These are phyloP conservation scores for Fulmarus glacialis DNA, from an alignment of 2,113 vertebrate genomes.

Conservation along the genomic window DNA sequence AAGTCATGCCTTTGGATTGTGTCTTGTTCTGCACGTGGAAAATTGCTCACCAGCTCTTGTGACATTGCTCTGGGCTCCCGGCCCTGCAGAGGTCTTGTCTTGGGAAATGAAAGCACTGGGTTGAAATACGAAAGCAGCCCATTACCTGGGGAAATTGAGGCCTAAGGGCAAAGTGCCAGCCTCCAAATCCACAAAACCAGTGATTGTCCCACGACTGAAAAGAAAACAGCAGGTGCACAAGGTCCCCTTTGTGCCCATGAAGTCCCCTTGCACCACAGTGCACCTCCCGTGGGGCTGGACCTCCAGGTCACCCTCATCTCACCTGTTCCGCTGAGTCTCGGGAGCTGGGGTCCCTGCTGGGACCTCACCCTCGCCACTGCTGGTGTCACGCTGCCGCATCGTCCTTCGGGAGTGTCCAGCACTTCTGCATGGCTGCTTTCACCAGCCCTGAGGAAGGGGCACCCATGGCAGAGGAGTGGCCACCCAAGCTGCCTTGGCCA, in stretches of 20 bases:
- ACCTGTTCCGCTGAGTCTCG: rapidly evolving
- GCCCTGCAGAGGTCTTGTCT: not conserved
- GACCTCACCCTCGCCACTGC: rapidly evolving
- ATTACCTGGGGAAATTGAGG: not conserved
- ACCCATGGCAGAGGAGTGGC: not conserved
- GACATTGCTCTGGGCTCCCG: not conserved
- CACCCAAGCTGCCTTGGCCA: not conserved
- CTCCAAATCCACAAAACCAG: not conserved
- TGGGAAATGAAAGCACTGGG: not conserved
- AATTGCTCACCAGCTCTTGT: not conserved
- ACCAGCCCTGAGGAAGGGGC: not conserved
- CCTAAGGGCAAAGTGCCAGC: not conserved
- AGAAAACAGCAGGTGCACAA: not conserved
- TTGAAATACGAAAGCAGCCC: no score
- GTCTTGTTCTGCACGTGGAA: rapidly evolving
- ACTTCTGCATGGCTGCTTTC: not conserved
- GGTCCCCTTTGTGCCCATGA: not conserved
- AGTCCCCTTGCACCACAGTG: rapidly evolving
- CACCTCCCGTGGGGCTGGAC: not conserved
- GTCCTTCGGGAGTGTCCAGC: rapidly evolving
- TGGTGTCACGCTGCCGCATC: not conserved
- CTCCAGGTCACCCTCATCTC: not conserved
- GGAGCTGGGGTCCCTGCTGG: not conserved
- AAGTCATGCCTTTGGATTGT: not conserved
- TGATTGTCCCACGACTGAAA: not conserved